Evolutionary conservation across 2,797 vertebrate genomes (phyloP).

Genomic region (Alauda arvensis): DNA sequence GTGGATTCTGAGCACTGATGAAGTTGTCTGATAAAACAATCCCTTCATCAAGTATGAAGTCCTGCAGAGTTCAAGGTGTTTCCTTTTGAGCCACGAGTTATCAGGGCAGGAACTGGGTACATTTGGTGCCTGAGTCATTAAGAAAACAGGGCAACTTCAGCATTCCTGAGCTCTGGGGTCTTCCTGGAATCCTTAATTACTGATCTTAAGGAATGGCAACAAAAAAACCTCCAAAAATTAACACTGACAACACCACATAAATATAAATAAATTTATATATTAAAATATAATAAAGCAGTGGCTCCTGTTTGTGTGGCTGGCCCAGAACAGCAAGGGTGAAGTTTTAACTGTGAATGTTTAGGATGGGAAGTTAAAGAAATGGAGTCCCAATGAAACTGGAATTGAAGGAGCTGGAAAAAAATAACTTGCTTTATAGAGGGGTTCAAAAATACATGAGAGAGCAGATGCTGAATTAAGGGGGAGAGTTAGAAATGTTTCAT

Average conservation of each 20-base stretch:
- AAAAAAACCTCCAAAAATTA: rapidly evolving
- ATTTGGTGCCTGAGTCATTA: neutral
- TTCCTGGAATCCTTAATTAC: neutral
- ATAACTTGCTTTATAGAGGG: neutral
- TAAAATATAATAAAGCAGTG: neutral
- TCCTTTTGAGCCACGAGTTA: neutral
- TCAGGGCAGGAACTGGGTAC: neutral
- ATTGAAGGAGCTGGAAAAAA: neutral
- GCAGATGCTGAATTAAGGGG: neutral
- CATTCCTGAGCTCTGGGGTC: neutral
- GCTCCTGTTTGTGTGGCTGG: neutral
- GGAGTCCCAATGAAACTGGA: neutral
- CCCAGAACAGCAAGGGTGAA: neutral
- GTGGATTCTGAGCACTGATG: neutral
- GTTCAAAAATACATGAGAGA: neutral
- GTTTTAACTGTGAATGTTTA: neutral
- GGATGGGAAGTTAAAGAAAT: neutral
- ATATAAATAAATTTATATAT: too few species aligned
- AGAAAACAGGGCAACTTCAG: neutral
- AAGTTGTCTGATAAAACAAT: neutral
- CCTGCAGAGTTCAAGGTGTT: neutral
- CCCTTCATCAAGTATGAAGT: neutral
- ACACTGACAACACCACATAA: neutral
- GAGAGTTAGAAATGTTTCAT: neutral
- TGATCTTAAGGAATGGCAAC: neutral